phyloP scores from a whole-genome alignment of 1,140 invertebrate species.

The Homalodisca vitripennis region DNA sequence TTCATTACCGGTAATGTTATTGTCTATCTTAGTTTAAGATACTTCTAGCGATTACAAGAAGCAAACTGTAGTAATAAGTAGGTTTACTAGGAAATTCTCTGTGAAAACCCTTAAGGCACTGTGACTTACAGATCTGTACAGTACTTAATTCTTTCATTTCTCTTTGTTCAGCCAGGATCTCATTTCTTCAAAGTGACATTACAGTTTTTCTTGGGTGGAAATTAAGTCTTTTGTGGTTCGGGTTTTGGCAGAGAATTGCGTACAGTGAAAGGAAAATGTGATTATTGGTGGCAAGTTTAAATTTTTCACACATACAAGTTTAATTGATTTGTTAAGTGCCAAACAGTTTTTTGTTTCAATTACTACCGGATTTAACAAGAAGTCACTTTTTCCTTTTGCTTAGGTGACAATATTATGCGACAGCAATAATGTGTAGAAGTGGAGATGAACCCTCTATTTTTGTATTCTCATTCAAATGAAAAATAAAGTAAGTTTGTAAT shows the following conservation, averaged over 20 bases:
- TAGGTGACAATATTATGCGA: conserved; percentile 45
- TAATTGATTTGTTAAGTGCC: conserved; percentile 8
- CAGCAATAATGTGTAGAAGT: conserved; percentile 47
- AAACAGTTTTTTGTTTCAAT: conserved; percentile 3
- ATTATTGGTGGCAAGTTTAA: conserved; percentile 18
- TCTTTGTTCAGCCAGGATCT: conserved; percentile 16
- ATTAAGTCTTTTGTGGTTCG: conserved; percentile 15
- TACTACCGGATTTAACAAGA: conserved; percentile 6
- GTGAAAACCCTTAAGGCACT: conserved; percentile 22
- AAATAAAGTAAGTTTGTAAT: conserved; percentile 38
- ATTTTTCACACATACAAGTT: background rate
- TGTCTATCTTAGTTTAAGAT: conserved; percentile 20
- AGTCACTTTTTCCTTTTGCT: conserved; percentile 38
- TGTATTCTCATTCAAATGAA: conserved; percentile 47
- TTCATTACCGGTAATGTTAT: conserved; percentile 21
- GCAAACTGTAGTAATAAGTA: conserved; percentile 27
- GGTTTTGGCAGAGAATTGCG: conserved; percentile 31
- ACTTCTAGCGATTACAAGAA: conserved; percentile 8
- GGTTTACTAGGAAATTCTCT: conserved; percentile 28
- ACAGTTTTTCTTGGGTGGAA: no score
- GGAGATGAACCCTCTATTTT: conserved; percentile 52
- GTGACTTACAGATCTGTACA: background rate
- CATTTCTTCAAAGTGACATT: no score
- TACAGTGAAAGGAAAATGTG: conserved; percentile 35
- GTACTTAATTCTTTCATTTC: background rate